Percentiles rank a stretch among this genome's conserved stretches.
Conservation (phyloP, 2,888 invertebrate species). For the Stenodema calcarata region DNA sequence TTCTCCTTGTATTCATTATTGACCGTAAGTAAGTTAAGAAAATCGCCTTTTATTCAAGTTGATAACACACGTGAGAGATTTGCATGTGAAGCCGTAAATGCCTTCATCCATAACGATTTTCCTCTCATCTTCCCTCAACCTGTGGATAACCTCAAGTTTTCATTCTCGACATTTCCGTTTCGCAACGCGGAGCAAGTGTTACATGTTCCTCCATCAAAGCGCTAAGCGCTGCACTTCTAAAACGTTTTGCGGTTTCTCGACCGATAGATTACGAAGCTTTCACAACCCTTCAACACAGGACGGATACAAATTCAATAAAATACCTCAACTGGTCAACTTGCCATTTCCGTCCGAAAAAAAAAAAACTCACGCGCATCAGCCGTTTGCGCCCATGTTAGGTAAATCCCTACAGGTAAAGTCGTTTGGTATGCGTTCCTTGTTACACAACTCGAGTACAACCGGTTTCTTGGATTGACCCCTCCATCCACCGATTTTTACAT, state of each 20-base stretch:
- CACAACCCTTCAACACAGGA: not conserved
- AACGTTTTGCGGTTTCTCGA: not conserved
- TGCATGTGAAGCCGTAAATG: too few species aligned
- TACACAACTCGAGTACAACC: constrained; percentile 14
- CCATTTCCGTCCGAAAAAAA: not conserved
- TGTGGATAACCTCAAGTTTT: too few species aligned
- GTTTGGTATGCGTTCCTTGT: constrained; percentile 25
- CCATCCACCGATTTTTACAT: not conserved
- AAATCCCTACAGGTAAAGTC: not conserved
- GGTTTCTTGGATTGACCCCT: constrained; percentile 1
- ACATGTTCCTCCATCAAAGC: not conserved
- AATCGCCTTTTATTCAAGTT: too few species aligned
- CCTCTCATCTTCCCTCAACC: too few species aligned
- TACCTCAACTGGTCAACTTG: not conserved
- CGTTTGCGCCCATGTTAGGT: not conserved
- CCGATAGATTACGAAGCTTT: not conserved
- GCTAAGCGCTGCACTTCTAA: not conserved
- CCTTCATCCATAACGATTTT: too few species aligned
- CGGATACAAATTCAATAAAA: not conserved
- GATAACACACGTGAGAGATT: too few species aligned
- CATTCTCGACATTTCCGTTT: not conserved
- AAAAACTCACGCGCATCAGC: not conserved
- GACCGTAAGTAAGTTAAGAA: too few species aligned
- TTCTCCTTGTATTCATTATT: too few species aligned
- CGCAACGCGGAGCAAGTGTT: not conserved